Evolutionary conservation across 1,140 invertebrate species (phyloP).

Genomic region (Atopsyche davidsoni): DNA sequence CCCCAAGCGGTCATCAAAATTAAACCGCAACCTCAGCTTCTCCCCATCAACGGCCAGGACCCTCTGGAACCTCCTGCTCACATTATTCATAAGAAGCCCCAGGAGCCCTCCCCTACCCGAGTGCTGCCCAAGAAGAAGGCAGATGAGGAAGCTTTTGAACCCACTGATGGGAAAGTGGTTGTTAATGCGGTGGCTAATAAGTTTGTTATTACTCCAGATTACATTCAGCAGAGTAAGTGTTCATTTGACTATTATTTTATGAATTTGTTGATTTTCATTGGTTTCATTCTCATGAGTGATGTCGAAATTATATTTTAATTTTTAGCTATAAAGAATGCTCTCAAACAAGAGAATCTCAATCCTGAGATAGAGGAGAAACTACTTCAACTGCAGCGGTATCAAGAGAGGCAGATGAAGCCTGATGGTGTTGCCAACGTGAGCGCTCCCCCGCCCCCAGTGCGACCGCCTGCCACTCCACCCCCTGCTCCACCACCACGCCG

Average conservation of each 20-base stretch:
- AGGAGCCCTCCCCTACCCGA: background rate
- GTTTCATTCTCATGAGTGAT: conserved; percentile 3
- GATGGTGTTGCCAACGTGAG: conserved; percentile 37
- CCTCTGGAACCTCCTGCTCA: conserved; percentile 38
- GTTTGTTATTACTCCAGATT: conserved; percentile 80
- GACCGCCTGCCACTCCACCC: conserved; percentile 33
- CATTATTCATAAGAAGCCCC: conserved; percentile 25
- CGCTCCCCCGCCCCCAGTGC: conserved; percentile 39
- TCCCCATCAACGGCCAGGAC: conserved; percentile 33
- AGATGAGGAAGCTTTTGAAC: conserved; percentile 33
- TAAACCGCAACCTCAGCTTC: background rate
- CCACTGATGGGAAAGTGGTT: conserved; percentile 25
- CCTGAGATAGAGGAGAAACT: conserved; percentile 92
- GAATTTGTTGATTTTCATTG: conserved; percentile 2
- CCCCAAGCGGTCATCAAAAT: no score
- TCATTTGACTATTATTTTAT: conserved; percentile 17
- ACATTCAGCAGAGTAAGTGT: conserved; percentile 79
- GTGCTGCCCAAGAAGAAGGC: conserved; percentile 13
- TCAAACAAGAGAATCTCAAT: conserved; percentile 82
- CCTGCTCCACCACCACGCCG: conserved; percentile 24
- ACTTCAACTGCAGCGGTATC: conserved; percentile 79
- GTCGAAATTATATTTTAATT: conserved; percentile 16
- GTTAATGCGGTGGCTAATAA: conserved; percentile 53
- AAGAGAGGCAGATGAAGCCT: conserved; percentile 70
- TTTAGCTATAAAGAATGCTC: conserved; percentile 72